Evolutionary conservation across 2,113 vertebrate species (phyloP), one percentile per base, ranked within the genome.

Genomic region (Aegithalos caudatus): DNA sequence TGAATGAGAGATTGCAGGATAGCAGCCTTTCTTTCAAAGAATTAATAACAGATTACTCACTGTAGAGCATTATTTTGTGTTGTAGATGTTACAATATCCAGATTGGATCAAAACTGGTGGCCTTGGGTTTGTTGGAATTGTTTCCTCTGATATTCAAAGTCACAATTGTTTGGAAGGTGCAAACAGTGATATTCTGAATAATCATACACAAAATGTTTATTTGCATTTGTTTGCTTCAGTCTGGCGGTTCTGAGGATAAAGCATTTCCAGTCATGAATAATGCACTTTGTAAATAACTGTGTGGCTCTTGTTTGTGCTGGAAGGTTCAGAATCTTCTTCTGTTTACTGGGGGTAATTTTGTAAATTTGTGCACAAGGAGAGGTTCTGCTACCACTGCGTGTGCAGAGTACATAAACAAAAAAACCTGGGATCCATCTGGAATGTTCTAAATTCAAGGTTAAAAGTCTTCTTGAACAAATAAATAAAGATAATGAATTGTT

Each of bases 41-140:
- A 29, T 62, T 14, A 14, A 28, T 44, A 82, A 51, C n/a, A 37
- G 8, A 4, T 67, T 82, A n/a, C 23, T 58, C 9, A 11, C 6
- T 67, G 5, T 10, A 22, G 29, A 22, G 8, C 60, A 21, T 31
- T 19, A 11, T 24, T 54, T 17, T 35, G 2, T 28, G 22, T 37
- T 44, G 20, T 14, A 7, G 11, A 3, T 18, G 5, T 29, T 47
- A 2, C 4, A 29, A 28, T 45, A 19, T 7, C 33, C 2, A 2
- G n/a, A 87, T 82, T 35, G 56, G 13, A 31, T 91, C 47, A 72
- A 40, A 73, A n/a, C 28, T 38, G 21, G 7, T 22, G 24, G 7
- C 11, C 23, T 83, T 69, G 7, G 9, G 11, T 80, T 80, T 65
- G 31, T 44, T 42, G 29, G 23, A 74, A 57, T 70, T 42, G 44